Conservation (phyloP, 2,113 vertebrate genomes). For the Aptenodytes forsteri region DNA sequence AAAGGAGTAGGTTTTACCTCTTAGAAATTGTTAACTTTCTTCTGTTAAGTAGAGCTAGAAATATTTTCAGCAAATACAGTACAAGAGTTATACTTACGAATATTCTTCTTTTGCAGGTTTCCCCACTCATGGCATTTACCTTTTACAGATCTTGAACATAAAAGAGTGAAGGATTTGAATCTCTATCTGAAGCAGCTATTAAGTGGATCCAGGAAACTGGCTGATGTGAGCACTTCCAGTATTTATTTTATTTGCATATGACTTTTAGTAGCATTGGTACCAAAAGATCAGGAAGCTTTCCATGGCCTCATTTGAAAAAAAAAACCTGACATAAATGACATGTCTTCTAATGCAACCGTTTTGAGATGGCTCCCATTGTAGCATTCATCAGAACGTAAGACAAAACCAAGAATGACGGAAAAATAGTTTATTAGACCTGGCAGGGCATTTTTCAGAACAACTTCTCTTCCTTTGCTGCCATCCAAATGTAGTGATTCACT, state of each 20-base stretch:
- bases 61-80: background rate
- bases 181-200: slow-evolving; percentile 83
- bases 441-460: background rate
- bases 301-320: background rate
- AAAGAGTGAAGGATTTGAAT: slow-evolving; percentile 80
- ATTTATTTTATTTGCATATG: background rate
- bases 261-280: background rate
- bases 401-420: background rate
- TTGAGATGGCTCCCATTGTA: background rate
- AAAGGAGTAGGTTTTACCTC: too few relatives aligned
- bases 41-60: background rate
- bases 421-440: slow-evolving; percentile 2
- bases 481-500: background rate
- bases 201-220: slow-evolving; percentile 64
- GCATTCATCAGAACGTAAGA: background rate
- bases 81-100: background rate
- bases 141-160: slow-evolving; percentile 67
- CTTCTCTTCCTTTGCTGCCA: background rate
- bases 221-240: slow-evolving; percentile 45
- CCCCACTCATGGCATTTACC: slow-evolving; percentile 78
- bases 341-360: background rate
- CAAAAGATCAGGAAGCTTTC: background rate
- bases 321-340: background rate
- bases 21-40: background rate
- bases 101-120: slow-evolving; percentile 75